Evolutionary conservation across 2,797 vertebrate genomes (phyloP).

Genomic region (Carcharodon carcharias): DNA sequence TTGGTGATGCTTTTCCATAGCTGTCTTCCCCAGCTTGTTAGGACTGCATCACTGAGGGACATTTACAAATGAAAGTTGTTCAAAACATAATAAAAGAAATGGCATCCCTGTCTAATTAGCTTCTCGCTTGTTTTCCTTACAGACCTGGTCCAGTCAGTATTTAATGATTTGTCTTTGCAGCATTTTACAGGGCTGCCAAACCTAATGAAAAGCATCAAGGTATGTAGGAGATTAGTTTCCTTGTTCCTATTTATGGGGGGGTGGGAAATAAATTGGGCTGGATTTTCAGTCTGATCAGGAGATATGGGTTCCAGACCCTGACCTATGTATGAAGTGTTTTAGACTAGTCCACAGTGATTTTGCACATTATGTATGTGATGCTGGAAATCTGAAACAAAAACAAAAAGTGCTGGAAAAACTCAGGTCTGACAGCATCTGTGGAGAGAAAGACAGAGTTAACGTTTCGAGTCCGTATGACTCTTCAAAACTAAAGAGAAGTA

Average conservation of each 20-base stretch:
- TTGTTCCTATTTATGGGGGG: background rate
- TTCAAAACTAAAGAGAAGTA: too few species aligned
- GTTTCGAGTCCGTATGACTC: too few species aligned
- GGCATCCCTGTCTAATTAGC: background rate
- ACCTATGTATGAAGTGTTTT: too few species aligned
- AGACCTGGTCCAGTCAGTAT: background rate
- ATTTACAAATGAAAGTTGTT: background rate
- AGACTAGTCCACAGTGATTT: too few species aligned
- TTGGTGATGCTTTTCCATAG: background rate
- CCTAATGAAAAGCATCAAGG: background rate
- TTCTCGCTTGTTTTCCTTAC: background rate
- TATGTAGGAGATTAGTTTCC: background rate
- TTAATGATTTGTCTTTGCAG: background rate
- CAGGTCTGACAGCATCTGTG: too few species aligned
- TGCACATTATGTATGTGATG: too few species aligned
- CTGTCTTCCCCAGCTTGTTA: background rate
- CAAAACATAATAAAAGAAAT: background rate
- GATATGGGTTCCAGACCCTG: too few species aligned
- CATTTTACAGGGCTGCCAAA: conserved; percentile 17
- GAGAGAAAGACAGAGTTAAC: too few species aligned
- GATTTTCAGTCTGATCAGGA: too few species aligned
- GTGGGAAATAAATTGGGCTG: too few species aligned
- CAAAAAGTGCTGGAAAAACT: too few species aligned
- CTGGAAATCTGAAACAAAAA: too few species aligned
- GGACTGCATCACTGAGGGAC: background rate